Evolutionary conservation across 2,797 vertebrate genomes (phyloP).

Genomic region (Orestias chungarensis): DNA sequence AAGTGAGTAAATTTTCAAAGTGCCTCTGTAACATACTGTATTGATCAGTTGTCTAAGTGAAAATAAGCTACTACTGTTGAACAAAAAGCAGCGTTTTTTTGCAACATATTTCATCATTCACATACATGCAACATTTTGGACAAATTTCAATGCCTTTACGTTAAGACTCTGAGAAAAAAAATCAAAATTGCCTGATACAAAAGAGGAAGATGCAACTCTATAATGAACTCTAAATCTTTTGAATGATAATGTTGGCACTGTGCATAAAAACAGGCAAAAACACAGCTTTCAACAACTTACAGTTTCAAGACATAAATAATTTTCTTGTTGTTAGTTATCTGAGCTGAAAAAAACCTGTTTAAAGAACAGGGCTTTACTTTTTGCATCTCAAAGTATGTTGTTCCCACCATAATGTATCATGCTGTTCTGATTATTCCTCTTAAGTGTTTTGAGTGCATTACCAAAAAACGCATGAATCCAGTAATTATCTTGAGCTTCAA

Average conservation of each 20-base stretch:
- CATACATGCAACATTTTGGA: background rate
- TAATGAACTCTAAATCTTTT: background rate
- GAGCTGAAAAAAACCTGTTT: background rate
- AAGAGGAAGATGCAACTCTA: background rate
- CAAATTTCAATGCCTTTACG: background rate
- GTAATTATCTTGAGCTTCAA: conserved; percentile 28
- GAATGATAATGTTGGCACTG: background rate
- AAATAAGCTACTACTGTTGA: background rate
- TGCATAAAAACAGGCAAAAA: background rate
- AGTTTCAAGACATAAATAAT: background rate
- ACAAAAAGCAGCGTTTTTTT: background rate
- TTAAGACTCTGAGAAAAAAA: background rate
- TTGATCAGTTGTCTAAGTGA: background rate
- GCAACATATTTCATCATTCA: background rate
- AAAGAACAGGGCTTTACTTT: background rate
- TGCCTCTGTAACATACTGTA: background rate
- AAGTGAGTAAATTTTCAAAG: background rate
- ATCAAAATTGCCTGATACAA: background rate
- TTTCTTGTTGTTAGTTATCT: background rate
- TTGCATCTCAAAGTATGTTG: background rate
- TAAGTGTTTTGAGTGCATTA: conserved; percentile 7
- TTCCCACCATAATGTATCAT: background rate
- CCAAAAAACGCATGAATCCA: conserved; percentile 13
- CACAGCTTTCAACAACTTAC: background rate
- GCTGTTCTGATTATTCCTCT: background rate